A percentile compares a stretch with the other conserved stretches of the same genome.
Evolutionary conservation across 2,888 invertebrate species (phyloP).

Genomic region (Habroteleia sp.): DNA sequence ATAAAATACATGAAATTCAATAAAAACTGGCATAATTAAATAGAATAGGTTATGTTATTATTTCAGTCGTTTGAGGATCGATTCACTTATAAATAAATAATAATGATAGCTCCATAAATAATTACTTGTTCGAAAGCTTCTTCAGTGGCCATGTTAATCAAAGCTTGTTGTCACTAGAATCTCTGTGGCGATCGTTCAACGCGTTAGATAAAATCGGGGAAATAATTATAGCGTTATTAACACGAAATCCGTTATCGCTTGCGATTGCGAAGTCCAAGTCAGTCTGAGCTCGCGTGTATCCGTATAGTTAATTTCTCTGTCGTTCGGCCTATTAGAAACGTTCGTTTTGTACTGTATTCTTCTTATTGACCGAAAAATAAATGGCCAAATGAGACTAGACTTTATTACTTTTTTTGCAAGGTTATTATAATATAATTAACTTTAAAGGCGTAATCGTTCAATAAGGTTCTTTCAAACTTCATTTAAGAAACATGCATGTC

Average conservation of each 20-base stretch:
- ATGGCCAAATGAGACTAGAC: too few relatives aligned
- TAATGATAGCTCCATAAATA: conserved; percentile 7
- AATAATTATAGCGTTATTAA: conserved; percentile 29
- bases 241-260: conserved; percentile 30
- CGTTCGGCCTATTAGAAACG: conserved; percentile 5
- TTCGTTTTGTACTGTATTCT: conserved; percentile 35
- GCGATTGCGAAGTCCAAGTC: neutral
- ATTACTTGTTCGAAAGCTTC: conserved; percentile 74
- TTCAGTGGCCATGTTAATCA: conserved; percentile 69
- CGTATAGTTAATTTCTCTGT: conserved; percentile 35
- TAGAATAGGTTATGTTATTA: conserved; percentile 6
- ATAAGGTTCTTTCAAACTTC: too few relatives aligned
- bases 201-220: conserved; percentile 6
- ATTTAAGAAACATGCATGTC: too few relatives aligned
- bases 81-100: conserved; percentile 4
- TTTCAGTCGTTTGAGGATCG: too few relatives aligned
- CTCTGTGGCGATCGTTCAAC: neutral
- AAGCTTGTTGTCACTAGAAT: conserved; percentile 8
- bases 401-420: too few relatives aligned
- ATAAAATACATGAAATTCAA: neutral
- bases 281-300: conserved; percentile 23
- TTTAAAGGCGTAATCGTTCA: too few relatives aligned
- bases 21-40: too few relatives aligned
- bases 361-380: conserved; percentile 36
- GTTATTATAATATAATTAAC: too few relatives aligned